Percentiles rank a stretch among this genome's conserved stretches.
These are phyloP conservation scores for Phaethon lepturus DNA, from an alignment of 2,113 vertebrate species.

Conservation along the genomic window DNA sequence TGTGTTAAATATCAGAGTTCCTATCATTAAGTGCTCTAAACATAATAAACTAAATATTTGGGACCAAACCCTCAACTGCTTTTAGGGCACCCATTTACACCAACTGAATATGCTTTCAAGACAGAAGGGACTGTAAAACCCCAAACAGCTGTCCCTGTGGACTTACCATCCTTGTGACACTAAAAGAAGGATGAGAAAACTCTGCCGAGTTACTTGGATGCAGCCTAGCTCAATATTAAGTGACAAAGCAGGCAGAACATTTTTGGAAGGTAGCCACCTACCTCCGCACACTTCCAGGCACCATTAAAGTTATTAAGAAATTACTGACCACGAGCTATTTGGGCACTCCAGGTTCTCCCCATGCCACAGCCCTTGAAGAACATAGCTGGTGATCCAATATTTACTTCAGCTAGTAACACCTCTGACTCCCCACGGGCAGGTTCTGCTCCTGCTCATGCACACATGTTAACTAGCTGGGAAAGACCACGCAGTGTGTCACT, in stretches of 20 bases:
- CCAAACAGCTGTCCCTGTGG: background rate
- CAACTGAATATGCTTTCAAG: background rate
- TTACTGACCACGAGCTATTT: background rate
- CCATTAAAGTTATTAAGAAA: background rate
- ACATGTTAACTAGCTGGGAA: background rate
- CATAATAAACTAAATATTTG: constrained; percentile 15
- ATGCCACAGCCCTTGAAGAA: background rate
- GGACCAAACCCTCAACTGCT: background rate
- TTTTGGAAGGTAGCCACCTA: background rate
- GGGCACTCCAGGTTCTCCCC: background rate
- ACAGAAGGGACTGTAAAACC: background rate
- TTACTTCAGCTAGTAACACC: background rate
- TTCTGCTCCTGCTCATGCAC: background rate
- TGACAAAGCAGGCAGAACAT: background rate
- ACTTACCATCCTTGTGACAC: background rate
- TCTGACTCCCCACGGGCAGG: background rate
- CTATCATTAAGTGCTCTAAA: background rate
- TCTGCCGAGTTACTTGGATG: background rate
- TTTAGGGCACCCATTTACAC: background rate
- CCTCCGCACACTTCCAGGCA: background rate
- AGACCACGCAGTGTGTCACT: background rate
- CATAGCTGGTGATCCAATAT: background rate
- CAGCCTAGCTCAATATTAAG: background rate
- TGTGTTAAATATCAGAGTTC: background rate
- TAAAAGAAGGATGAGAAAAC: background rate